Conservation (phyloP, 2,113 vertebrate species). For the Tetrax tetrax region DNA sequence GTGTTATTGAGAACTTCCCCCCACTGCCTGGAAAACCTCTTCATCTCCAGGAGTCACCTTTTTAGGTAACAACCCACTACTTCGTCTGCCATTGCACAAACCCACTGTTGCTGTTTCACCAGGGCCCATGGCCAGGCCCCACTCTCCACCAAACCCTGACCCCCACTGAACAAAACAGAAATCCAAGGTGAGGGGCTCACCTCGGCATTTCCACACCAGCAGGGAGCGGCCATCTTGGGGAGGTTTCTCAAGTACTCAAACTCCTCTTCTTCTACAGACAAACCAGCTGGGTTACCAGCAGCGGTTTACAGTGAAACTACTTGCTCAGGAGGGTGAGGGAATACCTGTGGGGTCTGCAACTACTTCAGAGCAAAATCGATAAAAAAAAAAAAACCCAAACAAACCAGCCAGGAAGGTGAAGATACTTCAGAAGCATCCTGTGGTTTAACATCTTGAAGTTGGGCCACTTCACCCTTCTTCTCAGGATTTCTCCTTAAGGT, state of each 20-base stretch:
- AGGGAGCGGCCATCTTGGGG: too few relatives aligned
- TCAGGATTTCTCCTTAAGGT: neutral
- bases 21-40: neutral
- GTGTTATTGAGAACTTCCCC: neutral
- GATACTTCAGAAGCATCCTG: neutral
- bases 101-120: accelerated
- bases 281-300: neutral
- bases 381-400: neutral
- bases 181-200: neutral
- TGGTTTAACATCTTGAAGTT: neutral
- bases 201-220: accelerated
- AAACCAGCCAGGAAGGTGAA: neutral
- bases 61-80: neutral
- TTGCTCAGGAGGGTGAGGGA: neutral
- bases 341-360: neutral
- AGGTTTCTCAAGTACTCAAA: neutral
- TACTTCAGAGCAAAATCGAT: neutral
- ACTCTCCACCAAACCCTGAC: neutral
- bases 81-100: neutral
- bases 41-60: neutral
- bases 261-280: too few relatives aligned
- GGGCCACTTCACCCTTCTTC: neutral
- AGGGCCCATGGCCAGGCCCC: accelerated
- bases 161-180: accelerated
- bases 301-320: neutral